Conservation (phyloP, 2,113 vertebrate genomes). For the Athene cunicularia region DNA sequence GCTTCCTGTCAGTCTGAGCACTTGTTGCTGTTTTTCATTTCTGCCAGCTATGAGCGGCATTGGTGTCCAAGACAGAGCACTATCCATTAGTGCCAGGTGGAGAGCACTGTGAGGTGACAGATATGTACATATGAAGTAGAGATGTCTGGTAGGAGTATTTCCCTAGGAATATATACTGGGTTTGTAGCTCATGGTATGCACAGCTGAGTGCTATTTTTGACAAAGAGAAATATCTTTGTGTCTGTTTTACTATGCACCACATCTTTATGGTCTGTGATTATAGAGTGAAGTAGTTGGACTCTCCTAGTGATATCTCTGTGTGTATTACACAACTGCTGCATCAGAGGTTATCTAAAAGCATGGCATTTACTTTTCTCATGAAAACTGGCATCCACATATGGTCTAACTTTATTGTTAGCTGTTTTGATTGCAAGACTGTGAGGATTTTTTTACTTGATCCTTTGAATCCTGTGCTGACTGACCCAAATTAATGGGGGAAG, state of each 20-base stretch:
- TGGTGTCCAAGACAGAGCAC: not conserved
- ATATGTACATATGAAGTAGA: not conserved
- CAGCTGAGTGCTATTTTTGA: not conserved
- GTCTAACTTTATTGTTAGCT: not conserved
- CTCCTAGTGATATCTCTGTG: not conserved
- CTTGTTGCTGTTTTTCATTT: not conserved
- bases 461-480: not conserved
- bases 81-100: not conserved
- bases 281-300: not conserved
- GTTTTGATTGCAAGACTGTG: not conserved
- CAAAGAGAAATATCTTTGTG: not conserved
- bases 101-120: not conserved
- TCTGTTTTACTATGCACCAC: rapidly evolving
- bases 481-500: not conserved
- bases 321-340: not conserved
- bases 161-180: not conserved
- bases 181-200: not conserved
- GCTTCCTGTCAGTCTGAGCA: not conserved
- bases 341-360: not conserved
- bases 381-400: not conserved
- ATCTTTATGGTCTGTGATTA: not conserved
- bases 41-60: not conserved
- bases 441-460: not conserved
- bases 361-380: not conserved
- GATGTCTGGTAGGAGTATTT: not conserved